Conservation (phyloP, 2,797 vertebrate species). For the Mus spretus region DNA sequence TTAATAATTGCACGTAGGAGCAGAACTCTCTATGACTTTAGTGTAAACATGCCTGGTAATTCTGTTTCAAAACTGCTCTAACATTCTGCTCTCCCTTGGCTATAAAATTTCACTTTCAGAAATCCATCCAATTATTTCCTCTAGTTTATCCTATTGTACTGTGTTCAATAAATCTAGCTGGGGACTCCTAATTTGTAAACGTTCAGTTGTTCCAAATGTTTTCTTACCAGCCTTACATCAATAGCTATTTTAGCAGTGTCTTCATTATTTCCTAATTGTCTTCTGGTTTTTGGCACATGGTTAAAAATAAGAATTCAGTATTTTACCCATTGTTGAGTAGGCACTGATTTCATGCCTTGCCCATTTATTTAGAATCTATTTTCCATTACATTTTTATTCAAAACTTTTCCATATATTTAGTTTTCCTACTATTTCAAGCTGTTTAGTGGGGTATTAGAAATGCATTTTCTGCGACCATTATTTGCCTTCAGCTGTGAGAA, state of each 20-base stretch:
- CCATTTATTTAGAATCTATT: conserved; percentile 74
- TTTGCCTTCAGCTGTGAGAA: conserved; percentile 77
- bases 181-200: conserved; percentile 76
- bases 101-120: conserved; percentile 71
- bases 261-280: conserved; percentile 77
- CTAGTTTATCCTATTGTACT: conserved; percentile 55
- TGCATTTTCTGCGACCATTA: conserved; percentile 71
- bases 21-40: neutral
- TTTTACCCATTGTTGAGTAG: conserved; percentile 74
- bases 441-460: conserved; percentile 61
- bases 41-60: neutral
- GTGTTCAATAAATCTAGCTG: conserved; percentile 69
- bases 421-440: conserved; percentile 72
- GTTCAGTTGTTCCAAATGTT: conserved; percentile 61
- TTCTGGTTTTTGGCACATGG: conserved; percentile 66
- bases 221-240: conserved; percentile 70
- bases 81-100: conserved; percentile 36
- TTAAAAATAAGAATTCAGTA: conserved; percentile 51
- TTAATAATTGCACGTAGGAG: neutral
- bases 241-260: conserved; percentile 73
- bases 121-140: conserved; percentile 46
- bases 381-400: conserved; percentile 71
- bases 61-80: neutral
- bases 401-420: conserved; percentile 72
- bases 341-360: conserved; percentile 73